Conservation (phyloP, 2,888 invertebrate species). For the Apamea sordens region DNA sequence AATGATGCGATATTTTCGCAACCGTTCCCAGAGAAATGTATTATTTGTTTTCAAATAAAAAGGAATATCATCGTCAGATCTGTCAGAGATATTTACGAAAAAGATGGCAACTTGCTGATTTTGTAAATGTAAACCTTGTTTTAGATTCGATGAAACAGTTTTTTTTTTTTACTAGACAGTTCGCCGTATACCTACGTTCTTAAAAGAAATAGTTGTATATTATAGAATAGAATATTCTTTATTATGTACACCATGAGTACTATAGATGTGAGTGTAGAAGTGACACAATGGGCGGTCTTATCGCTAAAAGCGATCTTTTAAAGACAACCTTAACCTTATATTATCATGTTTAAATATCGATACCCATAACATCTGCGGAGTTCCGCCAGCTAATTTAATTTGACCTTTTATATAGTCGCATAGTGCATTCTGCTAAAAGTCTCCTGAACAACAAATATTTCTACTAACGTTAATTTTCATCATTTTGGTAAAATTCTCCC, state of each 20-base stretch:
- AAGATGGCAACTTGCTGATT: constrained; percentile 39
- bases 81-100: constrained; percentile 40
- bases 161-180: neutral
- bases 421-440: neutral
- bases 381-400: too few relatives aligned
- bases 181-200: neutral
- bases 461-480: neutral
- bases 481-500: neutral
- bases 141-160: constrained; percentile 11
- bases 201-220: too few relatives aligned
- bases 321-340: too few relatives aligned
- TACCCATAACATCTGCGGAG: too few relatives aligned
- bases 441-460: too few relatives aligned
- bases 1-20: constrained; percentile 33
- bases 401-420: too few relatives aligned
- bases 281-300: too few relatives aligned
- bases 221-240: too few relatives aligned
- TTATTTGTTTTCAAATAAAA: constrained; percentile 27
- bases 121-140: constrained; percentile 7
- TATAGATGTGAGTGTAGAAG: too few relatives aligned
- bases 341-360: too few relatives aligned
- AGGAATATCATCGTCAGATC: constrained; percentile 34
- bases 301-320: too few relatives aligned
- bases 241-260: too few relatives aligned
- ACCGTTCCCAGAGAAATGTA: constrained; percentile 6